These are phyloP conservation scores for Gnathonemus echidnorhynchus DNA, from an alignment of 2,113 vertebrate genomes.

Conservation along the genomic window DNA sequence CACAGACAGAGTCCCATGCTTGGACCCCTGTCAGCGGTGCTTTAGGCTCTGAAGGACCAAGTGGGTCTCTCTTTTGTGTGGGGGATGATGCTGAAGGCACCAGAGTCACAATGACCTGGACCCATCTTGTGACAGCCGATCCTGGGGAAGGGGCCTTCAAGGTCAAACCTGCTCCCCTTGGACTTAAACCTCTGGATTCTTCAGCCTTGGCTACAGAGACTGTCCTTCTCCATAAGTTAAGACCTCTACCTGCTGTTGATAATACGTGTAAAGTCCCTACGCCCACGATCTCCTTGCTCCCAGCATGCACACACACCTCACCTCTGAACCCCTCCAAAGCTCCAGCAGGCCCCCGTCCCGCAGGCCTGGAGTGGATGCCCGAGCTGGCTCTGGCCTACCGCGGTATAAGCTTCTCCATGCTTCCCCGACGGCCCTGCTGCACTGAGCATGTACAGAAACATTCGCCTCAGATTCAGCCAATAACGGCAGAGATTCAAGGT, in stretches of 20 bases:
- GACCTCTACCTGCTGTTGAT: not conserved
- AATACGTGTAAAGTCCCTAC: not conserved
- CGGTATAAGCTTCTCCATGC: slow-evolving; percentile 34
- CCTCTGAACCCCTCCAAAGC: not conserved
- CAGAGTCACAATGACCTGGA: slow-evolving; percentile 15
- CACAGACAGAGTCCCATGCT: not conserved
- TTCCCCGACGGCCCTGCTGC: slow-evolving; percentile 27
- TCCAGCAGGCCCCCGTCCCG: not conserved
- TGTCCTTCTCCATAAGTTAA: not conserved
- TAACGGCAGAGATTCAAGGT: not conserved
- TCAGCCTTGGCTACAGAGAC: not conserved
- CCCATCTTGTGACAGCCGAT: not conserved
- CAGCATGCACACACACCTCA: not conserved
- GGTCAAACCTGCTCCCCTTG: not conserved
- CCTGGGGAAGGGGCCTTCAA: not conserved
- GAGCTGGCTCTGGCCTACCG: slow-evolving; percentile 48
- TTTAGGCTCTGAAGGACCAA: slow-evolving; percentile 9
- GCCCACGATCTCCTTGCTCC: not conserved
- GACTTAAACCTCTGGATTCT: not conserved
- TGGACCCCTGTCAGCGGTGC: not conserved
- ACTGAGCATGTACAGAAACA: not conserved
- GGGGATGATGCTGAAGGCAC: slow-evolving; percentile 35
- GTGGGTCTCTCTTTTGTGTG: slow-evolving; percentile 31
- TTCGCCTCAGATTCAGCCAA: not conserved
- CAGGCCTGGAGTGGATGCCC: slow-evolving; percentile 65